Evolutionary conservation across 2,797 vertebrate genomes (phyloP).

Genomic region (Gambusia yucatana): DNA sequence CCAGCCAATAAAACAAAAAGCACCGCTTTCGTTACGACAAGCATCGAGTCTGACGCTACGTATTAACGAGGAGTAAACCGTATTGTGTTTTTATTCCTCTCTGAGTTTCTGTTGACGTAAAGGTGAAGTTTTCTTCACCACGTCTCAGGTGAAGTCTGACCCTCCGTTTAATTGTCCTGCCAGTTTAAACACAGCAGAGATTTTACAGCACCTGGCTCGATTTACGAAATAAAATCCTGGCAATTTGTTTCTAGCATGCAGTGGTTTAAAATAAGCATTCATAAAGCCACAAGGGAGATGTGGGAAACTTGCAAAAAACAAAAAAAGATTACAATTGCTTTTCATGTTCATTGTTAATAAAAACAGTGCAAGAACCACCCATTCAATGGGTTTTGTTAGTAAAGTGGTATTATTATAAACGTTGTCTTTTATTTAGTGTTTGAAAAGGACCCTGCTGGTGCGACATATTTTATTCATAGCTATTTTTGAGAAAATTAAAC

Average conservation of each 20-base stretch:
- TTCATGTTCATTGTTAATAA: conserved; percentile 16
- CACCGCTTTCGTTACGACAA: background rate
- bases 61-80: background rate
- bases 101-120: background rate
- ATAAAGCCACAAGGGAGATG: conserved; percentile 21
- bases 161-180: background rate
- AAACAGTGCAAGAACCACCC: conserved; percentile 41
- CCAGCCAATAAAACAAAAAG: background rate
- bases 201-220: background rate
- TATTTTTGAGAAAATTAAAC: conserved; percentile 2
- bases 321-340: conserved; percentile 12
- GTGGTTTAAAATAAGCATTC: background rate
- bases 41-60: background rate
- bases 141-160: background rate
- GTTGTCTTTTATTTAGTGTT: conserved; percentile 10
- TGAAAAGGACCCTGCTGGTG: background rate
- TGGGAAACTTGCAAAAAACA: conserved; percentile 13
- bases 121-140: background rate
- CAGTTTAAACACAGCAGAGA: background rate
- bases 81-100: background rate
- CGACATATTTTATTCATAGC: conserved; percentile 28
- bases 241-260: background rate
- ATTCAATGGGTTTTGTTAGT: conserved; percentile 11
- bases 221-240: background rate
- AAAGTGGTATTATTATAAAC: conserved; percentile 4